Base-by-base conservation (phyloP, 2,888 invertebrate species). In the Thysanoteuthis rhombus region DNA sequence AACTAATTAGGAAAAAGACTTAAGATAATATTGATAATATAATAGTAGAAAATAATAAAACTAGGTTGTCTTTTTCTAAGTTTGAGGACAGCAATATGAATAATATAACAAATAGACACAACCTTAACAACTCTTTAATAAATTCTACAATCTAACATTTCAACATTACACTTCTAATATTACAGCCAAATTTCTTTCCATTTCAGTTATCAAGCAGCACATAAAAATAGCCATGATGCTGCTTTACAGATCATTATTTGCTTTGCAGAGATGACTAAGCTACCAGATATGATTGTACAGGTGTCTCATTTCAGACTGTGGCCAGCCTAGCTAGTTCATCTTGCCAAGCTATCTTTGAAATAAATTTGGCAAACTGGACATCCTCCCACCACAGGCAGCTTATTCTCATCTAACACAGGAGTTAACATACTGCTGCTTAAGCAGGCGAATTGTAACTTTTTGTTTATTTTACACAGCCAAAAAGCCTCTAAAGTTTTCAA, bases 351-450 rank as follows among this genome's bases (percentile, higher is more conserved):
- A 75, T 75, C 75, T n/a, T 75, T 36, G n/a, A 75, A n/a, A n/a
- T 75, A 36, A 36, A 36, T n/a, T 75, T n/a, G 75, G 75, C n/a
- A 75, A 75, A 75, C 75, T 75, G 75, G 75, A 75, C 75, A 75
- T 75, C 75, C n/a, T 75, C 75, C 75, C 75, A 75, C 75, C n/a
- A 75, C 75, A 75, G n/a, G n/a, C 75, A 75, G n/a, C 75, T 75
- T 28, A n/a, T n/a, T 75, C n/a, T 75, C 12, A 5, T 36, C 12
- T 58, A 10, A 58, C 58, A 58, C n/a, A 36, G 12, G 4, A 16
- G n/a, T 75, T 75, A 75, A 75, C 10, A 75, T 25, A 75, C 10
- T 75, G 16, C 12, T 75, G 12, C 75, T 36, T n/a, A 4, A 75
- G 75, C n/a, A n/a, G 75, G n/a, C 75, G 36, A 75, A 75, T 75